Base-by-base conservation (phyloP, 1,140 invertebrate genomes). In the Holcopasites calliopsidis region DNA sequence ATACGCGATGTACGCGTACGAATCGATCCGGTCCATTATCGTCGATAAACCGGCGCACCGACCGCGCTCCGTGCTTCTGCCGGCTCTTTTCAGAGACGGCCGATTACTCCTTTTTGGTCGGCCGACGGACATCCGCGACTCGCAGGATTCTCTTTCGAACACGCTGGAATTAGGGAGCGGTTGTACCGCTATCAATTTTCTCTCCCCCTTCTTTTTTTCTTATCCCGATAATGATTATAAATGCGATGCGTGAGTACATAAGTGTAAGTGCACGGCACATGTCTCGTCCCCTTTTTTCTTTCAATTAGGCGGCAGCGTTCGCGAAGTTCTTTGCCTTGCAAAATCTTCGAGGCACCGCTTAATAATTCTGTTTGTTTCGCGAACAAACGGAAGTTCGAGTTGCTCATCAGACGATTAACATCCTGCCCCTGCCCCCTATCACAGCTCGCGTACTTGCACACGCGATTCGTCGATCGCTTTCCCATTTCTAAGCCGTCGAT, bases 1-100 rank as follows among this genome's bases (percentile, higher is more conserved):
- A 54, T 57, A 52, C 52, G 33, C 71, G 40, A 60, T 31, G 49
- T 70, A 64, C 80, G 71, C 80, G 71, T 82, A 85, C 79, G 84
- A 87, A 88, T 87, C 86, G 87, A 87, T 87, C 86, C 84, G 86
- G 83, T 79, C 82, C 86, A 88, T 88, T 88, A 88, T 88, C 85
- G 80, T 80, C 77, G 80, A 85, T 86, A 87, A 16, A 83, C 84
- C 85, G 83, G 70, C 83, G 77, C 74, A 55, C 74, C 80, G 40
- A 62, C 76, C 77, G 72, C 76, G 72, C 76, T 76, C 80, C 75
- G 80, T 76, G 79, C 47, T 61, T 52, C 60, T 58, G 62, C 13
- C 66, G 75, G 50, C 58, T 64, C 58, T 73, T 73, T 55, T 75
- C 77, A 65, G 44, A 50, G 40, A 68, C 44, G 62, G 11, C 62